A percentile compares a stretch with the other conserved stretches of the same genome.
phyloP scores from a whole-genome alignment of 1,140 invertebrate species.

The Paralvinella palmiformis region DNA sequence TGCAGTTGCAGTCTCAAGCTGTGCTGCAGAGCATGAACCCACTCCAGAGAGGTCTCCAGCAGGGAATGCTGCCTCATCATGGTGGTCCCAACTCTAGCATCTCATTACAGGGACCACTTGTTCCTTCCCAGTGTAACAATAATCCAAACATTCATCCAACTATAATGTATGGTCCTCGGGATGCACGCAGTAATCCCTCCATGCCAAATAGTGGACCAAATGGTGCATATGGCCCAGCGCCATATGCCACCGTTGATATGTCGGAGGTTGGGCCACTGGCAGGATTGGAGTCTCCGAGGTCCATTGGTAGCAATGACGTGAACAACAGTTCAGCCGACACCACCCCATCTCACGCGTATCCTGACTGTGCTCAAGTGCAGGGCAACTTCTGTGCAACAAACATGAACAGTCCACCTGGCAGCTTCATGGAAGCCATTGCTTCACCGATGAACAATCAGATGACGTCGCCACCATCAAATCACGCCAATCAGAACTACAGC shows the following conservation, averaged over 20 bases:
- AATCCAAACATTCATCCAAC: too few relatives aligned
- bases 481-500: constrained; percentile 1
- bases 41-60: too few relatives aligned
- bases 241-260: constrained; percentile 1
- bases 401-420: constrained; percentile 18
- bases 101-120: too few relatives aligned
- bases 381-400: constrained; percentile 6
- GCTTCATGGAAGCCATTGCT: constrained; percentile 35
- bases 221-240: too few relatives aligned
- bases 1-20: not conserved
- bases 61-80: too few relatives aligned
- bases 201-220: too few relatives aligned
- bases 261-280: not conserved
- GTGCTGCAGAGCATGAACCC: not conserved
- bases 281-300: constrained; percentile 77
- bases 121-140: too few relatives aligned
- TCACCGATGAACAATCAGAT: constrained; percentile 10
- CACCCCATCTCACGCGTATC: constrained; percentile 56
- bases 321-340: constrained; percentile 55
- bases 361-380: constrained; percentile 41
- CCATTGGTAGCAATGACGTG: constrained; percentile 74
- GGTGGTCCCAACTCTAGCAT: too few relatives aligned
- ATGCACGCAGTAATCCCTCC: too few relatives aligned
- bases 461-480: constrained; percentile 9
- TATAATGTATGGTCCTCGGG: too few relatives aligned